phyloP scores from a whole-genome alignment of 2,113 vertebrate species.

The Chionomys nivalis region DNA sequence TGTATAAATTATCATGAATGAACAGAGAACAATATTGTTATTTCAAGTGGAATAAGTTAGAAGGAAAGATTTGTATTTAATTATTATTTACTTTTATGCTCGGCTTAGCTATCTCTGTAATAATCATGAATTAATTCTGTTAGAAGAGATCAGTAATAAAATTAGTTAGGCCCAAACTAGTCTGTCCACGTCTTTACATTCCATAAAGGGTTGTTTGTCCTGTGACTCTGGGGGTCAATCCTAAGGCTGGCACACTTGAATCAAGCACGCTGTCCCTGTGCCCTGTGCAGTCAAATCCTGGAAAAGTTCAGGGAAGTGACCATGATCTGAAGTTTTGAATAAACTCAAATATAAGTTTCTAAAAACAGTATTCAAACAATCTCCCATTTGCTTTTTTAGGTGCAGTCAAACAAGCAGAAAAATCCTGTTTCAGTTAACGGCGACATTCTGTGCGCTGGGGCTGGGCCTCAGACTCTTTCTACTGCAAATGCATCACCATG shows the following conservation, averaged over 20 bases:
- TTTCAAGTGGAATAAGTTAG: constrained; percentile 10
- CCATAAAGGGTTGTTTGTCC: neutral
- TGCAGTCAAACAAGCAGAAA: neutral
- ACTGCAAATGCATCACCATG: neutral
- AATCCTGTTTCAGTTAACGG: neutral
- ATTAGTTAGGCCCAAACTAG: neutral
- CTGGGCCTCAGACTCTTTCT: neutral
- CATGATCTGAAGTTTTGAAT: neutral
- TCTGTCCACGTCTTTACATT: neutral
- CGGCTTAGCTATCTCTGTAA: neutral
- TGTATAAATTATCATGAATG: neutral
- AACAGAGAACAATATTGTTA: neutral
- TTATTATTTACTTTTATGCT: neutral
- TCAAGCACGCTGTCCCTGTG: neutral
- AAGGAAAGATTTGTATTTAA: neutral
- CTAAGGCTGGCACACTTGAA: neutral
- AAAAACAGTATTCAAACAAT: neutral
- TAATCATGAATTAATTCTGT: constrained; percentile 1
- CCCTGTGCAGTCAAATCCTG: neutral
- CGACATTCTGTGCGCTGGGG: neutral
- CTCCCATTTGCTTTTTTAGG: neutral
- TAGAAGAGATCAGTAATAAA: constrained; percentile 7
- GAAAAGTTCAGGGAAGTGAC: neutral
- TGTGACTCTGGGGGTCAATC: neutral
- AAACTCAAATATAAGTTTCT: neutral